Evolutionary conservation across 2,113 vertebrate genomes (phyloP), one percentile per base, ranked within the genome.

Genomic region (Rhinogobius similis): DNA sequence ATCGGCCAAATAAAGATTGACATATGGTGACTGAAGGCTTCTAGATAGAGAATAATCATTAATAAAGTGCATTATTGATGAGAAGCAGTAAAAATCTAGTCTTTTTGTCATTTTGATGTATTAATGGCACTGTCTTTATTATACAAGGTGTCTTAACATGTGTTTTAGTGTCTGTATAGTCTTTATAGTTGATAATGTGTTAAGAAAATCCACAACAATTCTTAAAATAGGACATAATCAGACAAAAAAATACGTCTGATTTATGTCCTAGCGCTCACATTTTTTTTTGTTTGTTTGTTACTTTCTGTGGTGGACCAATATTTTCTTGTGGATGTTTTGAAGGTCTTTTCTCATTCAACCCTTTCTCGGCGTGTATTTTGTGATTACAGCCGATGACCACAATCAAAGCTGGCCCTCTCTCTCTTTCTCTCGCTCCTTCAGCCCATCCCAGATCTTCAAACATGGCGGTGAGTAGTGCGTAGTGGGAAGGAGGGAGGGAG

Each of bases 391-490:
- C 44, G 71, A 67, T 48, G 56, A 65, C 36, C 53, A 18, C 75
- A 72, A 65, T 75, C 61, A 61, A 76, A 74, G 68, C 71, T 65
- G 3, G 32, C 10, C 58, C 75, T 75, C 70, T 38, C 63, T 58
- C 44, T 18, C 24, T 68, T 68, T 81, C 41, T 48, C 73, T 70
- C 85, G 61, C 81, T 71, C 63, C 21, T 38, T 79, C 88, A 73
- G 75, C 48, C 66, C 75, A 79, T 83, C 77, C 71, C 69, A 13
- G 66, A 55, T 78, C 76, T 87, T 86, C 81, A 88, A 74, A 89
- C 81, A 86, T 69, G 73, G 84, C 88, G 83, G 87, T 90, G 87
- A 80, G 80, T 77, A 65, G 80, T 77, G 67, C 62, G 68, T 73
- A 66, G 70, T 38, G 68, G 68, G 71, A 50, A n/a, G 77, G 67